Evolutionary conservation across 2,797 vertebrate species (phyloP).

Genomic region (Notolepis coatsorum): DNA sequence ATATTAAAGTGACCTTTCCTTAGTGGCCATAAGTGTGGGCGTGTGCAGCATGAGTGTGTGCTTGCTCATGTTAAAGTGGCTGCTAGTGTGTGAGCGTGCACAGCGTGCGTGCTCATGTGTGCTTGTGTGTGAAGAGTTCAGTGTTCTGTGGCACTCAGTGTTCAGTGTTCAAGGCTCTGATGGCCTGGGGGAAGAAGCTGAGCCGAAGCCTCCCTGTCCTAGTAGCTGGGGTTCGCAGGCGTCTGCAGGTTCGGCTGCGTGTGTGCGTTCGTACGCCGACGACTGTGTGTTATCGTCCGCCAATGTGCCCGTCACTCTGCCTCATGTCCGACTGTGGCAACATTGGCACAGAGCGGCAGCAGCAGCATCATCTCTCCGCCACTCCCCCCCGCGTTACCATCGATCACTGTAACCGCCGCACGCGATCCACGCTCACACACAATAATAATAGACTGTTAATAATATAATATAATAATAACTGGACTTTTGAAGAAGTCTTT

Average conservation of each 20-base stretch:
- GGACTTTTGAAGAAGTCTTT: too few species aligned
- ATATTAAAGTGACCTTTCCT: too few species aligned
- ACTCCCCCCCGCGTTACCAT: constrained; percentile 31
- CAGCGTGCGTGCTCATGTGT: too few species aligned
- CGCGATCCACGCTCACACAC: not conserved
- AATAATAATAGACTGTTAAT: constrained; percentile 2
- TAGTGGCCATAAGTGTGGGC: too few species aligned
- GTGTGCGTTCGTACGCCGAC: not conserved
- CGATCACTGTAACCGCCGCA: constrained; percentile 37
- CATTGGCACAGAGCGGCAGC: constrained; percentile 15
- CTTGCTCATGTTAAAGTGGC: too few species aligned
- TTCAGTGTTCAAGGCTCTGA: not conserved
- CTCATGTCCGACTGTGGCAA: constrained; percentile 13
- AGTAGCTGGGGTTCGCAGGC: not conserved
- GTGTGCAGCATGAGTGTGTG: too few species aligned
- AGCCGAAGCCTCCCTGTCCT: too few species aligned
- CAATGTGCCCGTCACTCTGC: constrained; percentile 18
- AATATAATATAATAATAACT: constrained; percentile 23
- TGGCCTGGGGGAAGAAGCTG: too few species aligned
- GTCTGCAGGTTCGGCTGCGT: not conserved
- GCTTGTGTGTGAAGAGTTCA: too few species aligned
- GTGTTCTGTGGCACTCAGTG: not conserved
- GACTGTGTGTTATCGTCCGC: constrained; percentile 7
- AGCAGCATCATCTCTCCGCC: not conserved
- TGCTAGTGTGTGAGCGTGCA: not conserved